A percentile compares a stretch with the other conserved stretches of the same genome.
These are phyloP conservation scores for Zaprionus davidi DNA, from an alignment of 1,140 invertebrate species.

Conservation along the genomic window DNA sequence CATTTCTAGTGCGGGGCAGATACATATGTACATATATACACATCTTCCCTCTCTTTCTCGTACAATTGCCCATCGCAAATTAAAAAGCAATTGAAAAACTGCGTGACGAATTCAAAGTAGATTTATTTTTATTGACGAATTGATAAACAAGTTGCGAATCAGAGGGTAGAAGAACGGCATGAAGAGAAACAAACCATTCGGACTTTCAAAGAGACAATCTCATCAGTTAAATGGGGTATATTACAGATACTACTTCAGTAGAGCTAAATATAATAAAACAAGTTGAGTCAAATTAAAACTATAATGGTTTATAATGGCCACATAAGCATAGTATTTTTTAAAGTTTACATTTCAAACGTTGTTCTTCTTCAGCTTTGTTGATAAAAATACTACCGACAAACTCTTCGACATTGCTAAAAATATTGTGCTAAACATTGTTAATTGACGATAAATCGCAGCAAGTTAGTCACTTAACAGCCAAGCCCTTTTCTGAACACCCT, in stretches of 20 bases:
- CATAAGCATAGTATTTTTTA: background rate
- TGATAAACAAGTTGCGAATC: slow-evolving; percentile 41
- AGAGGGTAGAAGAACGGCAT: background rate
- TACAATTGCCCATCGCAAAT: slow-evolving; percentile 24
- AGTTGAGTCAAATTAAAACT: no score
- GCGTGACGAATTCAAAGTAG: slow-evolving; percentile 30
- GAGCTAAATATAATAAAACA: no score
- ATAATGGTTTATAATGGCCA: no score
- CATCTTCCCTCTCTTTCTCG: background rate
- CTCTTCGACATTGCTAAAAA: background rate
- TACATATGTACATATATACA: background rate
- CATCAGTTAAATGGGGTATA: background rate
- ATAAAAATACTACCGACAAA: background rate
- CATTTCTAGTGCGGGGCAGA: background rate
- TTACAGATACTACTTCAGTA: no score
- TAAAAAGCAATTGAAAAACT: slow-evolving; percentile 39
- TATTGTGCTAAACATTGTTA: slow-evolving; percentile 25
- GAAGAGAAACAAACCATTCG: background rate
- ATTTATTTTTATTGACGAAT: slow-evolving; percentile 43
- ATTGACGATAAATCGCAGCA: slow-evolving; percentile 44
- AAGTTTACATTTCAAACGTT: background rate
- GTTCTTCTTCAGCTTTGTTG: background rate
- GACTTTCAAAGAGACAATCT: background rate
- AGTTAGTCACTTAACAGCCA: background rate
- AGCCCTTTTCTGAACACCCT: background rate